Conservation (phyloP, 2,888 invertebrate genomes). For the Latheticus oryzae region DNA sequence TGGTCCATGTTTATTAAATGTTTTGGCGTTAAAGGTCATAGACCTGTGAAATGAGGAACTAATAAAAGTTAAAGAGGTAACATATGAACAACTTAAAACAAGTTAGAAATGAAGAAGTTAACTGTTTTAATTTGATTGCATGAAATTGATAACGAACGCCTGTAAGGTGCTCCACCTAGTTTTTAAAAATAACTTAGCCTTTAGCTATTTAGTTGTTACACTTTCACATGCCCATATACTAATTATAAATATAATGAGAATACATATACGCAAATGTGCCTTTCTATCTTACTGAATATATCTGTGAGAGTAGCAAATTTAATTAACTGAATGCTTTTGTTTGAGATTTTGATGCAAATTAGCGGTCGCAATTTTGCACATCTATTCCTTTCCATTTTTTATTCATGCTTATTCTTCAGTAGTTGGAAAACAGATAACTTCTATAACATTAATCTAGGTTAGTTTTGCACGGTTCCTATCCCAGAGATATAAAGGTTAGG, state of each 20-base stretch:
- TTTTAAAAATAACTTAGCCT: constrained; percentile 24
- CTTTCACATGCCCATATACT: constrained; percentile 22
- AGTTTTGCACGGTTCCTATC: constrained; percentile 16
- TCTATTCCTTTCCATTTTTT: constrained; percentile 7
- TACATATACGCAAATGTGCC: background rate
- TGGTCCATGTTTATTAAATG: constrained; percentile 20
- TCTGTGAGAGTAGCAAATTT: no score
- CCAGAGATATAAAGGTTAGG: constrained; percentile 6
- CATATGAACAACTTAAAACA: background rate
- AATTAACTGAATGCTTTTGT: no score
- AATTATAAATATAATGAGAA: no score
- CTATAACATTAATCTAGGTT: constrained; percentile 32
- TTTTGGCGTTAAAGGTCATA: no score
- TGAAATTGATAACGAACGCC: constrained; percentile 30
- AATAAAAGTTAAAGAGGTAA: constrained; percentile 10
- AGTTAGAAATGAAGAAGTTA: constrained; percentile 8
- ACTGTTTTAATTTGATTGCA: constrained; percentile 19
- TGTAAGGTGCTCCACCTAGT: constrained; percentile 18
- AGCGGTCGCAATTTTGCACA: constrained; percentile 11
- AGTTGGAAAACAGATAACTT: constrained; percentile 9
- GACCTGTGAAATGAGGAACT: constrained; percentile 28
- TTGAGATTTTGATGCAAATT: no score
- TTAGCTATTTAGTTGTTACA: constrained; percentile 8
- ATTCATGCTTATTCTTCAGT: constrained; percentile 16
- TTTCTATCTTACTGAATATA: no score